Percentiles rank a stretch among this genome's conserved stretches.
Evolutionary conservation across 1,140 invertebrate genomes (phyloP).

Genomic region (Aphis gossypii): DNA sequence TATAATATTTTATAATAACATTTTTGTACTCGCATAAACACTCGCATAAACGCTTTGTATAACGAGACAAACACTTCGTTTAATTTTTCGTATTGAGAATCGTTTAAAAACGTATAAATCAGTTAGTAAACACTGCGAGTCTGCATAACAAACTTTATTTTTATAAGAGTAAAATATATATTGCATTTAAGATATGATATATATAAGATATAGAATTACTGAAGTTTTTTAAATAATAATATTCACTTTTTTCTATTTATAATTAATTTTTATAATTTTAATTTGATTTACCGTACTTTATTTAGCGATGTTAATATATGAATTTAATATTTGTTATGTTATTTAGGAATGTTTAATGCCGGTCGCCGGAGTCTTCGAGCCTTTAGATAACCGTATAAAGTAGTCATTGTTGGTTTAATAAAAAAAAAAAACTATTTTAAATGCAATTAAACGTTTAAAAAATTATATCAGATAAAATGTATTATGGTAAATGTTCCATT

Average conservation of each 20-base stretch:
- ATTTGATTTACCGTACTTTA: not conserved
- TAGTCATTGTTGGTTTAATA: not conserved
- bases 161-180: not conserved
- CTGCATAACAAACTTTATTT: not conserved
- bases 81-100: no score
- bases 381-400: not conserved
- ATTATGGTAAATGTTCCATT: not conserved
- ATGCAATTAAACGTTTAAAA: not conserved
- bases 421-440: not conserved
- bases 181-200: not conserved
- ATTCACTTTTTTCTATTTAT: not conserved
- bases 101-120: not conserved
- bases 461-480: not conserved
- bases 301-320: not conserved
- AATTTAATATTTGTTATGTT: not conserved
- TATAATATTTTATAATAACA: no score
- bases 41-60: no score
- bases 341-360: not conserved
- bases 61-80: no score
- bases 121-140: not conserved
- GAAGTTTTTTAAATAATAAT: not conserved
- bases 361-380: not conserved
- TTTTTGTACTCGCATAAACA: no score
- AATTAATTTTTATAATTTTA: not conserved
- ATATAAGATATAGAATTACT: not conserved